phyloP scores from a whole-genome alignment of 2,888 invertebrate species.

The Argyresthia albistria region DNA sequence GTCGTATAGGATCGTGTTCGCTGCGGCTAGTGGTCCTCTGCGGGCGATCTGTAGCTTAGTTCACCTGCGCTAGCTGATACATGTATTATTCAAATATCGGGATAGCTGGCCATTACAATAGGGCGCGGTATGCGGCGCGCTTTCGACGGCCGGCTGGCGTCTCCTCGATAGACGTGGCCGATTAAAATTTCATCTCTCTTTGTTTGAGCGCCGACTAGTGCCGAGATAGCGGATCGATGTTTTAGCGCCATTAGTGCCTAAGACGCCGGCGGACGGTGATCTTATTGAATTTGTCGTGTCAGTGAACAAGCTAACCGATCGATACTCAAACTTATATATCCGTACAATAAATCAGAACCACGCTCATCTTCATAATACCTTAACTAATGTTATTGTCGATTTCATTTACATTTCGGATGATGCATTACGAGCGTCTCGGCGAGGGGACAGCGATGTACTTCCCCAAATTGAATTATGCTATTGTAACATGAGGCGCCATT shows the following conservation, averaged over 20 bases:
- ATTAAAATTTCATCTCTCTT: conserved; percentile 69
- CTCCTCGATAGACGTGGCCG: conserved; percentile 49
- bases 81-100: conserved; percentile 34
- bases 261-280: conserved; percentile 31
- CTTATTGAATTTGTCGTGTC: conserved; percentile 47
- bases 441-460: neutral
- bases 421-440: neutral
- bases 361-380: neutral
- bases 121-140: conserved; percentile 24
- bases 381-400: no score
- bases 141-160: conserved; percentile 37
- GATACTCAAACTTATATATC: neutral
- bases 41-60: neutral
- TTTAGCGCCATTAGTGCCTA: conserved; percentile 36
- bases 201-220: conserved; percentile 46
- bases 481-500: conserved; percentile 6
- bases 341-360: neutral
- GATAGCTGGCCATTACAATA: conserved; percentile 35
- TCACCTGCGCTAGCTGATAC: conserved; percentile 7
- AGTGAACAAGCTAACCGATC: conserved; percentile 5
- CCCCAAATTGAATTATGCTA: conserved; percentile 6
- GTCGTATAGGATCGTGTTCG: neutral
- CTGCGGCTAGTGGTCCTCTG: conserved; percentile 1
- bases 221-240: conserved; percentile 56
- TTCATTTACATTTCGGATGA: neutral